These are phyloP conservation scores for Tylochromis polylepis DNA, from an alignment of 2,113 vertebrate genomes.

Conservation along the genomic window DNA sequence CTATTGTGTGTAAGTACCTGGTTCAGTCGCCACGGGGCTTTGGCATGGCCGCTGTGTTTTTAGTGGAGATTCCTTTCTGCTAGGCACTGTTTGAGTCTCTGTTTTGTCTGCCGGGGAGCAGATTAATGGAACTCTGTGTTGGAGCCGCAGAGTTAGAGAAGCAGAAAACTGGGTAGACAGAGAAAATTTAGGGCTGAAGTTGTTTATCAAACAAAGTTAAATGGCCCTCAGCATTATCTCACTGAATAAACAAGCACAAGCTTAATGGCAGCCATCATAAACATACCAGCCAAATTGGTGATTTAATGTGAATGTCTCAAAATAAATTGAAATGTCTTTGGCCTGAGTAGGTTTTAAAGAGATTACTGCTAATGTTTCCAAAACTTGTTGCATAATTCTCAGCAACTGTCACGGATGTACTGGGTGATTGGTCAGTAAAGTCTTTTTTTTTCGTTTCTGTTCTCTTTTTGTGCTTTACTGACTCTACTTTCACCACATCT, in stretches of 20 bases:
- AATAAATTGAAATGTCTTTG: background rate
- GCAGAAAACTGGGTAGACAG: background rate
- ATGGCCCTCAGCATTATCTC: background rate
- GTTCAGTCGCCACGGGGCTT: background rate
- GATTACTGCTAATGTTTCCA: background rate
- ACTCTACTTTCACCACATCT: background rate
- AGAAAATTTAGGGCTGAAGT: background rate
- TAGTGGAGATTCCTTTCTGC: constrained; percentile 17
- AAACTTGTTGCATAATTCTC: background rate
- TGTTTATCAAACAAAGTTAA: background rate
- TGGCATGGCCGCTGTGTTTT: background rate
- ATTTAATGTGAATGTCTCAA: background rate
- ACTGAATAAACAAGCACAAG: background rate
- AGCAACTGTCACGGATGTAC: background rate
- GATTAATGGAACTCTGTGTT: background rate
- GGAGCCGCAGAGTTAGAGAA: background rate
- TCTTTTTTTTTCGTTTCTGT: background rate
- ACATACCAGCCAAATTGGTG: background rate
- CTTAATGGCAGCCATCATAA: background rate
- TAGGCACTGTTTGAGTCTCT: background rate
- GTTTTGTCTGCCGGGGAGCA: background rate
- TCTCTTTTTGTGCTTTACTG: background rate
- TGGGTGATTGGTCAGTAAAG: background rate
- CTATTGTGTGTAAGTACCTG: background rate
- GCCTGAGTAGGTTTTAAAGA: background rate